phyloP scores from a whole-genome alignment of 2,113 vertebrate species.

The Tringa solitaria region DNA sequence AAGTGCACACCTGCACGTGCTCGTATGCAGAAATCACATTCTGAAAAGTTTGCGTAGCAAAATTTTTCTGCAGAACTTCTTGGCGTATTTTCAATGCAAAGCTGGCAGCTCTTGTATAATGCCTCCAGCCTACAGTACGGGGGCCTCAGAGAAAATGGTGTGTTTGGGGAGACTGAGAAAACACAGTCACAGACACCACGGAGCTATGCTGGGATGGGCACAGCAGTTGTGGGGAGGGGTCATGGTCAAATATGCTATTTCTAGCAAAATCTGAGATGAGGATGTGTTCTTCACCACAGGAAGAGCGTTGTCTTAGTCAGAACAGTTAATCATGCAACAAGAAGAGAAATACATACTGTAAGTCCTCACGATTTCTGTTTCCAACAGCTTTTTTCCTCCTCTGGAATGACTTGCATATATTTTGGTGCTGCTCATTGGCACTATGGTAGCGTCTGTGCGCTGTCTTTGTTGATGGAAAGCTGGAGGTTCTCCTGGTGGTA shows the following conservation, averaged over 20 bases:
- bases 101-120: background rate
- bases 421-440: conserved; percentile 30
- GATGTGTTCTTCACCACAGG: conserved; percentile 60
- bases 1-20: background rate
- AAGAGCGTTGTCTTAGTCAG: conserved; percentile 65
- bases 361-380: conserved; percentile 18
- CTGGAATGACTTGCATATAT: conserved; percentile 47
- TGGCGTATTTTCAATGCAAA: background rate
- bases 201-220: background rate
- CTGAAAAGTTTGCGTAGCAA: background rate
- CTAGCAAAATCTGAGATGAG: conserved; percentile 52
- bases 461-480: conserved; percentile 24
- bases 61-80: background rate
- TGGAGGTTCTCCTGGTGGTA: conserved; percentile 13
- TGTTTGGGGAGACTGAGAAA: background rate
- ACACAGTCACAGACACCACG: background rate
- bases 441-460: background rate
- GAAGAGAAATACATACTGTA: conserved; percentile 10
- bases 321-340: conserved; percentile 42
- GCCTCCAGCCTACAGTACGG: background rate
- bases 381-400: conserved; percentile 39
- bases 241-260: conserved; percentile 34
- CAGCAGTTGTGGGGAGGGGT: background rate
- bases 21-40: background rate
- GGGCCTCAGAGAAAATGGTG: background rate